Conservation (phyloP, 92 coral and sea anemone genomes). For the Epizoanthus rinbou region DNA sequence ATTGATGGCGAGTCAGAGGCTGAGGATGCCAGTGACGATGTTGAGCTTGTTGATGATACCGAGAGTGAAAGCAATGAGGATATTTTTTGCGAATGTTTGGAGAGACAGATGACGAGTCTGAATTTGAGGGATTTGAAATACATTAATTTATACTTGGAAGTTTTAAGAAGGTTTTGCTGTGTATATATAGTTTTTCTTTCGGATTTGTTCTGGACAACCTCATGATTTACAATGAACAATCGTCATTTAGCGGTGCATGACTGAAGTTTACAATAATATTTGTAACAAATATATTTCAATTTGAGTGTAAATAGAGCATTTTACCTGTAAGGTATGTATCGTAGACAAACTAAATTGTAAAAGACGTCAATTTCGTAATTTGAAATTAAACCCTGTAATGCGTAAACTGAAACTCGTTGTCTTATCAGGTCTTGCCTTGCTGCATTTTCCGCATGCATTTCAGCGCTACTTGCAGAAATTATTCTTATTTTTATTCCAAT, state of each 20-base stretch:
- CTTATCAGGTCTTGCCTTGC: slow-evolving; percentile 24
- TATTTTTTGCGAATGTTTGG: slow-evolving; percentile 12
- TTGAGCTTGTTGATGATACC: neutral
- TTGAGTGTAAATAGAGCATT: too few relatives aligned
- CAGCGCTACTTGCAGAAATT: too few relatives aligned
- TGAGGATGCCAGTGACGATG: slow-evolving; percentile 7
- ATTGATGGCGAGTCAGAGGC: neutral
- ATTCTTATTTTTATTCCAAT: too few relatives aligned
- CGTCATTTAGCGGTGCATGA: neutral
- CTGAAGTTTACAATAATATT: slow-evolving; percentile 31
- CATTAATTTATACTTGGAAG: neutral
- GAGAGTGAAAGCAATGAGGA: slow-evolving; percentile 5
- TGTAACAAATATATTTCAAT: too few relatives aligned
- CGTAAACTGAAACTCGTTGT: slow-evolving; percentile 29
- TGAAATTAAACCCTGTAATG: slow-evolving; percentile 31
- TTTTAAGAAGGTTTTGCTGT: too few relatives aligned
- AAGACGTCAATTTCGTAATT: slow-evolving; percentile 21
- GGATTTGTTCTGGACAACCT: too few relatives aligned
- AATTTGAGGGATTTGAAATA: neutral
- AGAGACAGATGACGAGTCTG: slow-evolving; percentile 27
- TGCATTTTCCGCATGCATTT: too few relatives aligned
- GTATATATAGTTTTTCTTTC: too few relatives aligned
- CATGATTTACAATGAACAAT: too few relatives aligned
- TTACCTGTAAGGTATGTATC: neutral
- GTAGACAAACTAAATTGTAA: slow-evolving; percentile 33